Conservation (phyloP, 2,888 invertebrate species). For the Metalampra italica region DNA sequence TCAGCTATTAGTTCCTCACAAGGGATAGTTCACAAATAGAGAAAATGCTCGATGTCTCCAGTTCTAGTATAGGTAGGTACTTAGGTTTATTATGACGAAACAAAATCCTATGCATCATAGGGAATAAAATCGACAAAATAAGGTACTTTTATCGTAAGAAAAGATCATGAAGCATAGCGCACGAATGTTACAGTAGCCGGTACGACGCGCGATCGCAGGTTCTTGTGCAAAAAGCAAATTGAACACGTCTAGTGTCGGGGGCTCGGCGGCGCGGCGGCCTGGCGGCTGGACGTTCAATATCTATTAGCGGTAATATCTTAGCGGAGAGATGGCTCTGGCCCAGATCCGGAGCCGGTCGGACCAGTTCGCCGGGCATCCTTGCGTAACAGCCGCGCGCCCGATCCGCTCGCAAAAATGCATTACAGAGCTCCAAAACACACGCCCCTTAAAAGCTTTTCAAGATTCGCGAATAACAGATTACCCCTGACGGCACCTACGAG, state of each 20-base stretch:
- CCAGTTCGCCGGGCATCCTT: conserved; percentile 70
- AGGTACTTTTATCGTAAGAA: no score
- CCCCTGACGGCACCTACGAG: conserved; percentile 33
- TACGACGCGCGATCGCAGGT: neutral
- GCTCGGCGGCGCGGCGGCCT: conserved; percentile 25
- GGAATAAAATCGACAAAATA: no score
- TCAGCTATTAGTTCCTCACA: neutral
- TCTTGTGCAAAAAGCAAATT: conserved; percentile 34
- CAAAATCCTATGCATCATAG: no score
- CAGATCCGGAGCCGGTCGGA: conserved; percentile 70
- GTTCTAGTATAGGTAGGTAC: no score
- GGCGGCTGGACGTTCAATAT: conserved; percentile 56
- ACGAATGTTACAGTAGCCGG: conserved; percentile 25
- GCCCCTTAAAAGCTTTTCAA: conserved; percentile 66
- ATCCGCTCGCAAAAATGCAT: conserved; percentile 69
- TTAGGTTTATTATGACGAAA: no score
- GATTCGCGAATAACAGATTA: conserved; percentile 58
- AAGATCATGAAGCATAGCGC: conserved; percentile 13
- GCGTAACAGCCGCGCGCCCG: conserved; percentile 55
- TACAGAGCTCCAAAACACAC: conserved; percentile 60
- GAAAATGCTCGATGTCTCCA: no score
- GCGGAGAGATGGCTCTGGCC: conserved; percentile 72
- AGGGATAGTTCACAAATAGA: neutral
- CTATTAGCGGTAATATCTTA: conserved; percentile 72
- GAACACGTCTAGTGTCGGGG: conserved; percentile 27